Evolutionary conservation across 2,113 vertebrate species (phyloP).

Genomic region (Apteryx owenii): DNA sequence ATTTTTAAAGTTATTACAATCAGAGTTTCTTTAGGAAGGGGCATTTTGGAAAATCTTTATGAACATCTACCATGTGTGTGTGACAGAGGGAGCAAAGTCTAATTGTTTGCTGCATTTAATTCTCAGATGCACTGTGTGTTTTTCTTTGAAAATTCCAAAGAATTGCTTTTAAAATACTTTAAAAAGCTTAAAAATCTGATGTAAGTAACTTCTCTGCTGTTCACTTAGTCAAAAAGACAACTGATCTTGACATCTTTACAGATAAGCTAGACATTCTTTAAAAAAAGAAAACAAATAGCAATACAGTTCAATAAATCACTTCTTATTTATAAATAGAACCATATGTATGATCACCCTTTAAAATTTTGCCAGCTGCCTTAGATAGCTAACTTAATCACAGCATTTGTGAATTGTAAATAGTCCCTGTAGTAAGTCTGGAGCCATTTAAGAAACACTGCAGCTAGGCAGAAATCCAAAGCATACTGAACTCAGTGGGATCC

Average conservation of each 20-base stretch:
- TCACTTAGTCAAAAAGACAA: background rate
- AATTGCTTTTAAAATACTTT: background rate
- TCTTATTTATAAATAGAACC: conserved; percentile 47
- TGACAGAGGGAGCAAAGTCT: background rate
- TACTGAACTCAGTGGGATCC: conserved; percentile 17
- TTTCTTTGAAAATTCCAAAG: background rate
- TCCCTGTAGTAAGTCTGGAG: conserved; percentile 27
- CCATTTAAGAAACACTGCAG: conserved; percentile 38
- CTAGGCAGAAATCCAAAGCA: conserved; percentile 43
- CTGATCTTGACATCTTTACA: background rate
- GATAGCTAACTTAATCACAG: conserved; percentile 41
- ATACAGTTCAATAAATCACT: background rate
- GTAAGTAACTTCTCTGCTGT: background rate
- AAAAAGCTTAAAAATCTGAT: background rate
- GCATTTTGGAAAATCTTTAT: background rate
- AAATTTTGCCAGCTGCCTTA: conserved; percentile 58
- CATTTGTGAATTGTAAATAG: conserved; percentile 47
- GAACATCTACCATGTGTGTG: background rate
- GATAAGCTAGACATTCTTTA: background rate
- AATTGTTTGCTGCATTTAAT: background rate
- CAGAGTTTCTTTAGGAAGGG: background rate
- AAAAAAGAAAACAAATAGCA: background rate
- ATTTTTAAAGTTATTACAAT: background rate
- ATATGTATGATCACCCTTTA: conserved; percentile 20
- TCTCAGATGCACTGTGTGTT: background rate